Base-by-base conservation (phyloP, 2,888 invertebrate genomes). In the Synergus japonicus region DNA sequence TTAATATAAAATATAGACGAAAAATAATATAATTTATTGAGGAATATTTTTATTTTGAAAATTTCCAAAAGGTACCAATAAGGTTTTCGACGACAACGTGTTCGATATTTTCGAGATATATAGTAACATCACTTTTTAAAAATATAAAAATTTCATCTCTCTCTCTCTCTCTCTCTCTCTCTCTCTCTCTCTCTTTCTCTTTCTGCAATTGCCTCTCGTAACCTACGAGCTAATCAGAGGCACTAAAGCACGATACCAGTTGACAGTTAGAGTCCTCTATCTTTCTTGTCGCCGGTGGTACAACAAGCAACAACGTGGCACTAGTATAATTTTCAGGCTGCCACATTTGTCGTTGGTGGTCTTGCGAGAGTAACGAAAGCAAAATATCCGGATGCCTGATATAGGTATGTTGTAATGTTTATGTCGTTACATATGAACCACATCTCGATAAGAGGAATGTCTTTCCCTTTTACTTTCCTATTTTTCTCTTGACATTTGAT, bases 331-430 rank as follows among this genome's bases (percentile, higher is more conserved):
- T 91, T 88, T 88, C 87, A 80, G 83, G 88, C 88, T 87, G 90
- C 88, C 88, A 90, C 90, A 89, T 90, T 90, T 91, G 90, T 91
- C 91, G 91, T 90, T 90, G 90, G 90, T 91, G 90, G 91, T 91
- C 90, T 83, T 84, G 79, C 81, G 81, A 81, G 81, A 81, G 65
- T n/a, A 64, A 64, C 46, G 63, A 76, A 64, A 64, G 58, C 15
- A 18, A 67, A 46, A 65, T 41, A 65, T 22, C 60, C 60, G 12
- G 18, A 60, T 60, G 22, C 22, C 22, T 60, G 18, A 18, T 29
- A 29, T 29, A 29, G 22, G 22, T 18, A 60, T 60, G 22, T 12
- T 60, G 22, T 60, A 60, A 60, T 60, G 22, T 60, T 60, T 60
- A 60, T 60, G 22, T 60, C 60, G 22, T 60, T 60, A 60, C 60